phyloP scores from a whole-genome alignment of 2,888 invertebrate genomes.

The Blera fallax region DNA sequence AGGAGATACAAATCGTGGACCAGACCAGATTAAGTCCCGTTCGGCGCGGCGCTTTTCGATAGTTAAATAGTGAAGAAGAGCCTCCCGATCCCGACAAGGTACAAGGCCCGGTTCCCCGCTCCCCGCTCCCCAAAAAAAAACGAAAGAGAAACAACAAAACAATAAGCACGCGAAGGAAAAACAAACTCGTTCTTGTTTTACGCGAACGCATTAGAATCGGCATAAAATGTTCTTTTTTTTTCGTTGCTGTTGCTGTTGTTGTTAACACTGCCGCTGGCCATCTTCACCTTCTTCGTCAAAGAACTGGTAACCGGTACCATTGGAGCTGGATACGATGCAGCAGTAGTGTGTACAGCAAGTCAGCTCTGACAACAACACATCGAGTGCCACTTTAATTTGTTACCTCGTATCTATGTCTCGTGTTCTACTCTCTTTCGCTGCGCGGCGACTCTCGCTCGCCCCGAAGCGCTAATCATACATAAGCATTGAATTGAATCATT shows the following conservation, averaged over 20 bases:
- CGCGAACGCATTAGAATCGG: conserved; percentile 63
- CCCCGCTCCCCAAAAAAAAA: conserved; percentile 3
- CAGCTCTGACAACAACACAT: conserved; percentile 7
- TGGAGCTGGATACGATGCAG: conserved; percentile 8
- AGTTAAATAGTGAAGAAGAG: conserved; percentile 9
- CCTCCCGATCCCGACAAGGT: conserved; percentile 1
- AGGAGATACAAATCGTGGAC: conserved; percentile 44
- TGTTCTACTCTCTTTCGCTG: conserved; percentile 21
- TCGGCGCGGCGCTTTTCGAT: not conserved
- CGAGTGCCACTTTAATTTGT: conserved; percentile 59
- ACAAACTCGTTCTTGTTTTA: conserved; percentile 58
- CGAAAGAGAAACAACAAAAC: not conserved
- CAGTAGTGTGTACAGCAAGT: not conserved
- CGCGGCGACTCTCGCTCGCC: conserved; percentile 5
- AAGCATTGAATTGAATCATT: conserved; percentile 61
- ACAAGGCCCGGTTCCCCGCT: too few species aligned
- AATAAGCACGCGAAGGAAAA: conserved; percentile 31
- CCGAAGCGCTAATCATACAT: conserved; percentile 53
- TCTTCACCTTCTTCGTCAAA: conserved; percentile 27
- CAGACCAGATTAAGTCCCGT: conserved; percentile 63
- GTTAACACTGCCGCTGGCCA: conserved; percentile 32
- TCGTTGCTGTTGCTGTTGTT: too few species aligned
- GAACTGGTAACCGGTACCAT: conserved; percentile 63
- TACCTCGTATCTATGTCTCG: conserved; percentile 19
- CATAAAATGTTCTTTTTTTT: conserved; percentile 13